Conservation (phyloP, 2,888 invertebrate species). For the Cheilosia variabilis region DNA sequence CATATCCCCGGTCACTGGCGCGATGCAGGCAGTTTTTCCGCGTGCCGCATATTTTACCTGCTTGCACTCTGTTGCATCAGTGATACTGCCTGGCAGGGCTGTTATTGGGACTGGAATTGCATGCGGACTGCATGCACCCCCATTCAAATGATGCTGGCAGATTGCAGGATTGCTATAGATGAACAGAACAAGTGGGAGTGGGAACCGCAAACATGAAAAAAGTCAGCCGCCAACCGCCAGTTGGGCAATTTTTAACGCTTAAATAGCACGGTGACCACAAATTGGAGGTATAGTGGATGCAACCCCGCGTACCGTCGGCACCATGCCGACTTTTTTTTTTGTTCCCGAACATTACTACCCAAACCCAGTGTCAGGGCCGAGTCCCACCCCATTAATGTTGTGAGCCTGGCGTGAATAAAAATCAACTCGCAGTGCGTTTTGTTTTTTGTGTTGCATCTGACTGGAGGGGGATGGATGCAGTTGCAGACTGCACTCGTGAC, state of each 20-base stretch:
- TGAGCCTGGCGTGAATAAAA: conserved; percentile 64
- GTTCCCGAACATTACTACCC: conserved; percentile 41
- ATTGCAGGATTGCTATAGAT: conserved; percentile 62
- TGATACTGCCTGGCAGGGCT: conserved; percentile 41
- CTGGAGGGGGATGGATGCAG: conserved; percentile 30
- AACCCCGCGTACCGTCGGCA: conserved; percentile 61
- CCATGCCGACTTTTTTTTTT: conserved; percentile 22
- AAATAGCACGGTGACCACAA: conserved; percentile 75
- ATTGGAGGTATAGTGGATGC: conserved; percentile 75
- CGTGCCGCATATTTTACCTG: conserved; percentile 75
- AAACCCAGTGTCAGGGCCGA: conserved; percentile 25
- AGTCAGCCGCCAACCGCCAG: conserved; percentile 53
- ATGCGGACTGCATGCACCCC: conserved; percentile 66
- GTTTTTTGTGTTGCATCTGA: conserved; percentile 45
- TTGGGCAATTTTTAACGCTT: conserved; percentile 74
- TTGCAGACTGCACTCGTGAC: conserved; percentile 67
- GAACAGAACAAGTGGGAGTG: conserved; percentile 55
- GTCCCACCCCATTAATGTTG: conserved; percentile 57
- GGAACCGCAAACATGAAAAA: conserved; percentile 62
- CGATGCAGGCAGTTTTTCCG: conserved; percentile 64
- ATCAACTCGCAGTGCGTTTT: conserved; percentile 59
- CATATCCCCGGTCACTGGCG: conserved; percentile 17
- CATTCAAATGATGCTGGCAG: conserved; percentile 69
- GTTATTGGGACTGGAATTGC: conserved; percentile 61
- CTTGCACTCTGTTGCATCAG: conserved; percentile 75